Percentiles rank a stretch among this genome's conserved stretches.
Evolutionary conservation across 2,888 invertebrate species (phyloP).

Genomic region (Alloplasta piceator): DNA sequence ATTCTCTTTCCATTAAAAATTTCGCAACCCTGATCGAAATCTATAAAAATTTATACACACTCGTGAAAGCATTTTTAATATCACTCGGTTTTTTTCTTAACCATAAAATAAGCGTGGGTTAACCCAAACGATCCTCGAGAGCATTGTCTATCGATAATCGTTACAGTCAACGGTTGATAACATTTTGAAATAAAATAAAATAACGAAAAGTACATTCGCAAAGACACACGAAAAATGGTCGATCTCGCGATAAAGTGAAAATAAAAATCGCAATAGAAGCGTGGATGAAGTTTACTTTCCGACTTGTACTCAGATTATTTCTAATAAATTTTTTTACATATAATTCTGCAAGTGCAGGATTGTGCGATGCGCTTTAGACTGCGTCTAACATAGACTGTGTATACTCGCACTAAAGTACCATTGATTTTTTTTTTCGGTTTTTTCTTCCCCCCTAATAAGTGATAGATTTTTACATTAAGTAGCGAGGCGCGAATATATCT

Average conservation of each 20-base stretch:
- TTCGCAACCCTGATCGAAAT: too few species aligned
- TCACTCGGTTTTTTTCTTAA: constrained; percentile 47
- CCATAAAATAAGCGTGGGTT: constrained; percentile 48
- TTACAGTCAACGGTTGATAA: constrained; percentile 1
- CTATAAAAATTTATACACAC: constrained; percentile 54
- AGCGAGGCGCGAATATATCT: constrained; percentile 57
- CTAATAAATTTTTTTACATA: constrained; percentile 20
- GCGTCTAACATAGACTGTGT: constrained; percentile 51
- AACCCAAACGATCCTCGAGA: constrained; percentile 6
- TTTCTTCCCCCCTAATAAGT: background rate
- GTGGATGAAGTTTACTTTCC: constrained; percentile 38
- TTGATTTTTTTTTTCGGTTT: constrained; percentile 32
- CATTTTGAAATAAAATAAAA: background rate
- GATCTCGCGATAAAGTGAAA: background rate
- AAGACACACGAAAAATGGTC: too few species aligned
- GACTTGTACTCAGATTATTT: constrained; percentile 44
- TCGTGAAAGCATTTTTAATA: constrained; percentile 45
- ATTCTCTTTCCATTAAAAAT: too few species aligned
- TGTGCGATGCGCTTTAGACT: constrained; percentile 66
- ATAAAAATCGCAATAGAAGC: constrained; percentile 5
- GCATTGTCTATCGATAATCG: constrained; percentile 13
- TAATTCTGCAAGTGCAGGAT: constrained; percentile 60
- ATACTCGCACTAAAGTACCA: constrained; percentile 55
- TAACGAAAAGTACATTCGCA: background rate
- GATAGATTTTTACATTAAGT: constrained; percentile 39